These are phyloP conservation scores for Teleopsis dalmanni DNA, from an alignment of 1,140 invertebrate species.

Conservation along the genomic window DNA sequence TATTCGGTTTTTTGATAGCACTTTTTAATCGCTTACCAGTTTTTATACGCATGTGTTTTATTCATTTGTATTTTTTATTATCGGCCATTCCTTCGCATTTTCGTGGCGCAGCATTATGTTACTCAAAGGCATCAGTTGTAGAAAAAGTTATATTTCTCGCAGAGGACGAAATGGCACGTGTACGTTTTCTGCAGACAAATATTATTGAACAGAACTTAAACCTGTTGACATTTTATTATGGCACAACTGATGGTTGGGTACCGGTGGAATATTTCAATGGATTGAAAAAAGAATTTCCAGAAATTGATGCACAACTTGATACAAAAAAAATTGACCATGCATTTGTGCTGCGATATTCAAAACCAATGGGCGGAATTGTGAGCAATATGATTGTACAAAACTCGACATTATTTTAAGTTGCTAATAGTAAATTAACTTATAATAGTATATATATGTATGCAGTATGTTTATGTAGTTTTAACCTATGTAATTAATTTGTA, in stretches of 20 bases:
- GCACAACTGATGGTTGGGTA: conserved; percentile 65
- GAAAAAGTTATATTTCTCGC: conserved; percentile 54
- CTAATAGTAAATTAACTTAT: too few relatives aligned
- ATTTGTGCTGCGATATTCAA: conserved; percentile 61
- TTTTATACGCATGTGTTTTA: conserved; percentile 46
- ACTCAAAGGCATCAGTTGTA: conserved; percentile 49
- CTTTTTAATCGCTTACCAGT: conserved; percentile 51
- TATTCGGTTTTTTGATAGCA: conserved; percentile 32
- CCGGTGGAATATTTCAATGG: conserved; percentile 59
- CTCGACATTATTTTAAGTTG: too few relatives aligned
- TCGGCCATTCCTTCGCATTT: conserved; percentile 44
- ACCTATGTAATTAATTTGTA: too few relatives aligned
- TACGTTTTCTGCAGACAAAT: conserved; percentile 53
- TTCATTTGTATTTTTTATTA: conserved; percentile 49
- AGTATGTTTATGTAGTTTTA: too few relatives aligned
- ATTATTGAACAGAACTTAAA: conserved; percentile 48
- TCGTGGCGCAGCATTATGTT: conserved; percentile 45
- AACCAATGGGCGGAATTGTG: conserved; percentile 56
- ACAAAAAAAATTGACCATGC: conserved; percentile 61
- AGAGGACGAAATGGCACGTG: conserved; percentile 55
- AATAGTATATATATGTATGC: too few relatives aligned
- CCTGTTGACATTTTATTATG: conserved; percentile 69
- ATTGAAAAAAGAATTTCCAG: conserved; percentile 53
- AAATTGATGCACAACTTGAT: conserved; percentile 58
- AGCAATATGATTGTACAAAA: conserved; percentile 49